These are phyloP conservation scores for Heliothis peltigera DNA, from an alignment of 2,888 invertebrate species.

Conservation along the genomic window DNA sequence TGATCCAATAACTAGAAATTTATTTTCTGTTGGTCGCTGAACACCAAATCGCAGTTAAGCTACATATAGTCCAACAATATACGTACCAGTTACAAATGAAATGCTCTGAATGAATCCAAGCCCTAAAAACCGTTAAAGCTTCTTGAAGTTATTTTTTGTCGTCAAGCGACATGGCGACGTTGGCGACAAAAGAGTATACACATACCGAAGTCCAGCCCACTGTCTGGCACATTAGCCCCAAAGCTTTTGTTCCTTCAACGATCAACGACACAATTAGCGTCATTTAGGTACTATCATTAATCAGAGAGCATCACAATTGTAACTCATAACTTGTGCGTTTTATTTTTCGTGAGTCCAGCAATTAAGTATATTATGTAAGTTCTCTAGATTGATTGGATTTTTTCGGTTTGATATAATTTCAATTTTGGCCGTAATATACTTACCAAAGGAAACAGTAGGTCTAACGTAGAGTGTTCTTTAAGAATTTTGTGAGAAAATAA, in stretches of 20 bases:
- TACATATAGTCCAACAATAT: no score
- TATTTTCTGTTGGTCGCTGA: not conserved
- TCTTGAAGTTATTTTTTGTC: conserved; percentile 14
- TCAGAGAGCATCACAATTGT: conserved; percentile 36
- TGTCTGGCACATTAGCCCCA: conserved; percentile 33
- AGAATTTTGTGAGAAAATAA: no score
- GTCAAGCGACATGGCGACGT: conserved; percentile 7
- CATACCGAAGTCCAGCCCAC: conserved; percentile 37
- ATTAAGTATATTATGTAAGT: not conserved
- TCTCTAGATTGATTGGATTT: not conserved
- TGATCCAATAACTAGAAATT: not conserved
- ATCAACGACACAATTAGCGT: conserved; percentile 55
- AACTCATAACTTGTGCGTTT: conserved; percentile 31
- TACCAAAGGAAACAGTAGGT: not conserved
- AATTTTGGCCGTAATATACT: not conserved
- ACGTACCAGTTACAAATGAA: not conserved
- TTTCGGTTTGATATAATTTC: not conserved
- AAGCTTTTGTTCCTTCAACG: conserved; percentile 45
- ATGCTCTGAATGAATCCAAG: not conserved
- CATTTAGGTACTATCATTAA: conserved; percentile 56
- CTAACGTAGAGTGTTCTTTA: not conserved
- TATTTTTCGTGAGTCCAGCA: conserved; percentile 24
- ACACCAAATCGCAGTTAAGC: not conserved
- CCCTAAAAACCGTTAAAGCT: conserved; percentile 12
- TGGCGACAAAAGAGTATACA: conserved; percentile 48